These are phyloP conservation scores for Papilio machaon DNA, from an alignment of 1,140 invertebrate genomes.

Conservation along the genomic window DNA sequence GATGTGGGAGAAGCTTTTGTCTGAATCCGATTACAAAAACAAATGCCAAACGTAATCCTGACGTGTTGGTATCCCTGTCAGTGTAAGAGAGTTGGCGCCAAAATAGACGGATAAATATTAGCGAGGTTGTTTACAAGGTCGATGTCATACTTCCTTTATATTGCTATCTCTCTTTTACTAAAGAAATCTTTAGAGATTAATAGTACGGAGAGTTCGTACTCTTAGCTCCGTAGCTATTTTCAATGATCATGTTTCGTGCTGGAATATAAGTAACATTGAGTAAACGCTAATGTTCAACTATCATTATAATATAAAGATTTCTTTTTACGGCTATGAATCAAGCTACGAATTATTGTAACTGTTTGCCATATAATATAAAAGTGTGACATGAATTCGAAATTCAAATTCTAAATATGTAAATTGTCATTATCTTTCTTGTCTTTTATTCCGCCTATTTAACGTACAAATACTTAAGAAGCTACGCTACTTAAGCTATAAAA, in stretches of 20 bases:
- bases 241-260: background rate
- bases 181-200: conserved; percentile 29
- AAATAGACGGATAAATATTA: conserved; percentile 51
- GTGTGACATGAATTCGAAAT: too few relatives aligned
- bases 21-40: conserved; percentile 2
- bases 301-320: too few relatives aligned
- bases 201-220: background rate
- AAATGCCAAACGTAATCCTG: conserved; percentile 29
- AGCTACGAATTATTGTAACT: too few relatives aligned
- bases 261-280: background rate
- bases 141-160: conserved; percentile 39
- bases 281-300: background rate
- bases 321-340: too few relatives aligned
- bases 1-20: background rate
- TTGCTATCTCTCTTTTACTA: conserved; percentile 28
- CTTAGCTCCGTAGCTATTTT: background rate
- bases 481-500: too few relatives aligned
- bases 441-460: too few relatives aligned
- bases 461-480: too few relatives aligned
- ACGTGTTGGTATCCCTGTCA: conserved; percentile 30
- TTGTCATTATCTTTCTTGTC: too few relatives aligned
- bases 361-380: too few relatives aligned
- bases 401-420: too few relatives aligned
- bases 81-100: conserved; percentile 46
- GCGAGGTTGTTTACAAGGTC: conserved; percentile 46